Conservation (phyloP, 1,140 invertebrate species). For the Drosophila willistoni region DNA sequence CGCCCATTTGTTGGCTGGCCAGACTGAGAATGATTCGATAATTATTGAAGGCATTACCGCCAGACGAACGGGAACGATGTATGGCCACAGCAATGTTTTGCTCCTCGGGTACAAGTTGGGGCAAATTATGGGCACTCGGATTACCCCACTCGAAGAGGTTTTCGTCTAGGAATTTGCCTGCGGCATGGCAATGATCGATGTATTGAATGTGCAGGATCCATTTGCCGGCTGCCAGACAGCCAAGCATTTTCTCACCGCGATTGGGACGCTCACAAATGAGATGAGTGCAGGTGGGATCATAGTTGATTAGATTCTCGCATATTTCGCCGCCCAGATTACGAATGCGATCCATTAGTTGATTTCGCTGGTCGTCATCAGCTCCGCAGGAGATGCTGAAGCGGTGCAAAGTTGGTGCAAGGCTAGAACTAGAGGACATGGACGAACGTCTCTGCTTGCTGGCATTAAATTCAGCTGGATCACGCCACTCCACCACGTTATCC, state of each 20-base stretch:
- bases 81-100: slow-evolving; percentile 85
- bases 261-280: slow-evolving; percentile 89
- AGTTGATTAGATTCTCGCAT: slow-evolving; percentile 82
- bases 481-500: slow-evolving; percentile 71
- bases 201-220: slow-evolving; percentile 93
- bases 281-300: slow-evolving; percentile 90
- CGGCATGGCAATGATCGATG: slow-evolving; percentile 87
- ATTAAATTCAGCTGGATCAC: slow-evolving; percentile 73
- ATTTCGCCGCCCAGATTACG: slow-evolving; percentile 86
- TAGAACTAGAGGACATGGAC: slow-evolving; percentile 11
- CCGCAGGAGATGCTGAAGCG: slow-evolving; percentile 77
- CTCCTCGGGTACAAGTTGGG: slow-evolving; percentile 84
- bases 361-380: slow-evolving; percentile 62
- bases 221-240: slow-evolving; percentile 92
- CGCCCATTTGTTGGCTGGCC: slow-evolving; percentile 85
- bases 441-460: slow-evolving; percentile 44
- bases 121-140: slow-evolving; percentile 84
- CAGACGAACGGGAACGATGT: slow-evolving; percentile 86
- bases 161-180: slow-evolving; percentile 90
- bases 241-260: slow-evolving; percentile 93
- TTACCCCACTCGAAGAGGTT: slow-evolving; percentile 91
- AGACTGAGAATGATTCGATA: slow-evolving; percentile 89
- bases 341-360: slow-evolving; percentile 83
- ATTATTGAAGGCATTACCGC: slow-evolving; percentile 85
- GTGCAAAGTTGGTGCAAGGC: slow-evolving; percentile 55